Conservation (phyloP, 2,113 vertebrate species). For the Campylomormyrus numenius region DNA sequence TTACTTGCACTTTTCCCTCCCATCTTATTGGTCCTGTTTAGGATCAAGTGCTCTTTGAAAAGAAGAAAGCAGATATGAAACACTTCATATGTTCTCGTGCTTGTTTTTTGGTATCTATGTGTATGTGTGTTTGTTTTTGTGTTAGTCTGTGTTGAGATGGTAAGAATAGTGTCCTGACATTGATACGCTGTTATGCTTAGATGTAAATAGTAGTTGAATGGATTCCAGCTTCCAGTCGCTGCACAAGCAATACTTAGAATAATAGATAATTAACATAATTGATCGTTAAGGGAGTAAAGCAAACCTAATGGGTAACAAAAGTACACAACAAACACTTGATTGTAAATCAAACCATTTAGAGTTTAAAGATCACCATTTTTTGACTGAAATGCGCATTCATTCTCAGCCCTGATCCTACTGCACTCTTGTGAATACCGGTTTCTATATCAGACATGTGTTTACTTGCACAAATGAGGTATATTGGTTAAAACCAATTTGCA, state of each 20-base stretch:
- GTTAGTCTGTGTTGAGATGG: background rate
- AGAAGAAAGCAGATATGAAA: background rate
- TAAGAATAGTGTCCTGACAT: constrained; percentile 13
- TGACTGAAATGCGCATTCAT: background rate
- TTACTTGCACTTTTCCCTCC: background rate
- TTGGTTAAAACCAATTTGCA: background rate
- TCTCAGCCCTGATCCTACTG: background rate
- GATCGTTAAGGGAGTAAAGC: constrained; percentile 41
- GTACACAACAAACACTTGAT: constrained; percentile 33
- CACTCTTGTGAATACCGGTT: background rate
- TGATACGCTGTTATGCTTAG: constrained; percentile 19
- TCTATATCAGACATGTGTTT: background rate
- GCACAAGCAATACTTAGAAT: constrained; percentile 38
- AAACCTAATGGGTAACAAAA: constrained; percentile 30
- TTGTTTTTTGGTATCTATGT: background rate
- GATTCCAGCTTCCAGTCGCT: constrained; percentile 28
- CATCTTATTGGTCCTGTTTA: background rate
- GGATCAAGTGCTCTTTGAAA: background rate
- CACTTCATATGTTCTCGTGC: background rate
- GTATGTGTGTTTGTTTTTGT: background rate
- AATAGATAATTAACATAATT: constrained; percentile 39
- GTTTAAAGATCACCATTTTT: background rate
- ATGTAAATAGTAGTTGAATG: constrained; percentile 16
- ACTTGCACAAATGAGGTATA: background rate
- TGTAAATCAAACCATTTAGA: constrained; percentile 15